These are phyloP conservation scores for Sakesphorus luctuosus DNA, from an alignment of 2,113 vertebrate genomes.

Conservation along the genomic window DNA sequence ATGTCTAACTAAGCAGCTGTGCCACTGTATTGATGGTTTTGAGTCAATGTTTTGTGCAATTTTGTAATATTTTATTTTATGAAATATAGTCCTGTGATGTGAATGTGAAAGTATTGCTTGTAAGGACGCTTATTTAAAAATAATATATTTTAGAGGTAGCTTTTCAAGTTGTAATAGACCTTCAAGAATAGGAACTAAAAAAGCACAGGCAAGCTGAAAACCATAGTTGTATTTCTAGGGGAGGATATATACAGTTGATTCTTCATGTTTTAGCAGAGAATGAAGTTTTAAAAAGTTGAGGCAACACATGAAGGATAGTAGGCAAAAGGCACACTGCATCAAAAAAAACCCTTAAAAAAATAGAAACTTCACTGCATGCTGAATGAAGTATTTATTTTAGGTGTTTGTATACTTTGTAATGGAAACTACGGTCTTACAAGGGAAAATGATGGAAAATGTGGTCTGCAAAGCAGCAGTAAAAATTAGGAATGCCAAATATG, in stretches of 20 bases:
- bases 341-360: background rate
- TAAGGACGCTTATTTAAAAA: background rate
- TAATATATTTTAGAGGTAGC: background rate
- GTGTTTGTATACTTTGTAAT: background rate
- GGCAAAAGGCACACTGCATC: background rate
- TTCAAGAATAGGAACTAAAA: background rate
- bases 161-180: background rate
- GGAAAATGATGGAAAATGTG: constrained; percentile 45
- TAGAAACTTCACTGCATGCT: background rate
- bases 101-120: background rate
- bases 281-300: background rate
- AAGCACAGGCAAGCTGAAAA: background rate
- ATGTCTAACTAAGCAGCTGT: background rate
- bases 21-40: background rate
- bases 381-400: background rate
- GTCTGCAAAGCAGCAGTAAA: constrained; percentile 42
- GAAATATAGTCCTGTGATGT: background rate
- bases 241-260: background rate
- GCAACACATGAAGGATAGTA: background rate
- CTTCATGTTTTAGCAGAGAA: background rate
- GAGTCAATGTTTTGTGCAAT: background rate
- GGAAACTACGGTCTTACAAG: background rate
- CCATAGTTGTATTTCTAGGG: background rate
- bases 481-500: constrained; percentile 66
- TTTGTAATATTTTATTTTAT: background rate